Evolutionary conservation across 1,140 invertebrate species (phyloP), one percentile per base, ranked within the genome.

Genomic region (Mamestra configurata): DNA sequence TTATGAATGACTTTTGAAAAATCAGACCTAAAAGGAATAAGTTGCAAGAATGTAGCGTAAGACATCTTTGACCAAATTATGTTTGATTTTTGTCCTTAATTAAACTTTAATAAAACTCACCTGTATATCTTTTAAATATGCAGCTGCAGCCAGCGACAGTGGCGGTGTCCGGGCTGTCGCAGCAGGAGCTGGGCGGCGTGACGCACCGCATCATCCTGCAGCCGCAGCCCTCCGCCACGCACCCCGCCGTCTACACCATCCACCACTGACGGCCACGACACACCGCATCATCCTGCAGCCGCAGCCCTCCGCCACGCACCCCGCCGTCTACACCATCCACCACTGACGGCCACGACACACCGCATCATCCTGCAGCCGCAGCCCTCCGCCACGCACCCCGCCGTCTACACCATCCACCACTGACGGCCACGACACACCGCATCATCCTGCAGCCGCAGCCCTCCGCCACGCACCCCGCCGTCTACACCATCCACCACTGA

Each of bases 281-380:
- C 92, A 94, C 80, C 90, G 93, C 78, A 94, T 94, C 86, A 93
- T 95, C 55, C 87, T 95, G 64, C 92, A 93, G 85, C 93, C 90
- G 77, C 91, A 85, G 64, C 86, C 89, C 15, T 18, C 83, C 1
- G 86, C 89, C 20, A 15, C 82, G 5, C 89, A 91, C 72, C 91
- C 89, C 49, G 88, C 92, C 37, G 88, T 92, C 49, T 92, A 91
- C 82, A 89, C 88, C 64, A 89, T 93, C 79, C 92, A 93, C 79
- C 92, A 92, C 76, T 92, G 73, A 88, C 8, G 10, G 10, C 27
- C 5, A 5, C 27, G 6, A 90, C 92, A 55, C 92, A 94, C 80
- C 90, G 93, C 78, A 94, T 94, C 86, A 93, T 95, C 55, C 87
- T 95, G 64, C 92, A 93, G 85, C 93, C 90, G 77, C 91, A 85